These are phyloP conservation scores for Microcebus tavaratra DNA, from an alignment of 2,113 vertebrate genomes.

Conservation along the genomic window DNA sequence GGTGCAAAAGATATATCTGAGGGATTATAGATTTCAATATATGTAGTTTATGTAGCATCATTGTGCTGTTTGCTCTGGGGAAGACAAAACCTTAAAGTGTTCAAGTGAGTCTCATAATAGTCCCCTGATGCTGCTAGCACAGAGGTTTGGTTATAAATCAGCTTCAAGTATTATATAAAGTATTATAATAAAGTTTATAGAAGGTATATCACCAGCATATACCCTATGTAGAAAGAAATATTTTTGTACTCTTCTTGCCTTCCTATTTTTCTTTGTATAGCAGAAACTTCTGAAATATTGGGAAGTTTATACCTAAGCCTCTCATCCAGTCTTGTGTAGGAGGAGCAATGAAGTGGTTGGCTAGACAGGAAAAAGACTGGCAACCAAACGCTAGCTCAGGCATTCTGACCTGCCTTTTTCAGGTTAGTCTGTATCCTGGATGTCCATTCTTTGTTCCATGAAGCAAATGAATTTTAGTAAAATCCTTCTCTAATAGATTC, in stretches of 20 bases:
- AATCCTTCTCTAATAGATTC: neutral
- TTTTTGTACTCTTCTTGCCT: neutral
- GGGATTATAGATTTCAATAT: slow-evolving; percentile 5
- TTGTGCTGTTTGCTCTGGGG: neutral
- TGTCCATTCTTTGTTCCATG: neutral
- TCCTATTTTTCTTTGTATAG: neutral
- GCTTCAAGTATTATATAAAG: neutral
- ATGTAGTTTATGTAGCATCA: neutral
- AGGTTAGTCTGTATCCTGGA: neutral
- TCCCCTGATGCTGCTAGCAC: neutral
- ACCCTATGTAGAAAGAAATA: neutral
- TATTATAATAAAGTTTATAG: slow-evolving; percentile 48
- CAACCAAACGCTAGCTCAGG: neutral
- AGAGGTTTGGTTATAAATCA: slow-evolving; percentile 34
- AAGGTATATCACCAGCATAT: neutral
- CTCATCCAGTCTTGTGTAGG: neutral
- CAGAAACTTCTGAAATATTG: neutral
- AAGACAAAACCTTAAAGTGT: slow-evolving; percentile 4
- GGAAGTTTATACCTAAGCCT: neutral
- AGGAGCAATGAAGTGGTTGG: neutral
- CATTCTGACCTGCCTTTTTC: neutral
- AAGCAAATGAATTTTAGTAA: neutral
- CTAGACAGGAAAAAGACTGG: neutral
- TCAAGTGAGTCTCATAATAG: neutral
- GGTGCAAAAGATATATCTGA: neutral